Evolutionary conservation across 2,888 invertebrate species (phyloP), one percentile per base, ranked within the genome.

Genomic region (Abrostola triplasia): DNA sequence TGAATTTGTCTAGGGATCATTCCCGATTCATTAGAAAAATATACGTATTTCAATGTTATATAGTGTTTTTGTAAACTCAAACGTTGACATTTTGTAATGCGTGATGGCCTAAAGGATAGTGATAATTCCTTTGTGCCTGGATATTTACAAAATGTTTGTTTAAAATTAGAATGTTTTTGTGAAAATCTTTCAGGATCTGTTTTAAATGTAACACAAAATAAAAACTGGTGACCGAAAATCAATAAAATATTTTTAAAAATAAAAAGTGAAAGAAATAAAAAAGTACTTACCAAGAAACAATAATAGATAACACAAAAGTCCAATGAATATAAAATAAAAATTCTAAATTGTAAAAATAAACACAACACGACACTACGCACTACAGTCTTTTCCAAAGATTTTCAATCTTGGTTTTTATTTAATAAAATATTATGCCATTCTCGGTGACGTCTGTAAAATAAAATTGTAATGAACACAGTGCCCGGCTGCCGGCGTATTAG

Each of bases 361-460:
- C 94, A 94, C 93, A 89, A 91, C 94, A 94, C 93, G 91, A 85
- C 94, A 92, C 94, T 88, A 87, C 79, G 80, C 94, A 94, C 94
- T 87, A 92, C 77, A 91, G 91, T 93, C 81, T 87, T 87, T 87
- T 83, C 74, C 78, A 69, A 78, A 85, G 84, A 81, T 80, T 81
- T 86, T 89, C 88, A 87, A 88, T 89, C 85, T 91, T 86, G 82
- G 84, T 80, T 87, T 84, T 85, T 82, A 80, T 81, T 74, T 71
- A 77, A 80, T 79, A 84, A 85, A 84, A 81, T 83, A 83, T 84
- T 88, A 87, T 82, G 84, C 81, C 92, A 92, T 91, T 79, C 87
- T 90, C 79, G 77, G 80, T 83, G 78, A 79, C 67, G 80, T 88
- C 92, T 93, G 91, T 56, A 87, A 92, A 87, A 86, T 81, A 78